Base-by-base conservation (phyloP, 64 coral and sea anemone species). In the Montipora sp. region DNA sequence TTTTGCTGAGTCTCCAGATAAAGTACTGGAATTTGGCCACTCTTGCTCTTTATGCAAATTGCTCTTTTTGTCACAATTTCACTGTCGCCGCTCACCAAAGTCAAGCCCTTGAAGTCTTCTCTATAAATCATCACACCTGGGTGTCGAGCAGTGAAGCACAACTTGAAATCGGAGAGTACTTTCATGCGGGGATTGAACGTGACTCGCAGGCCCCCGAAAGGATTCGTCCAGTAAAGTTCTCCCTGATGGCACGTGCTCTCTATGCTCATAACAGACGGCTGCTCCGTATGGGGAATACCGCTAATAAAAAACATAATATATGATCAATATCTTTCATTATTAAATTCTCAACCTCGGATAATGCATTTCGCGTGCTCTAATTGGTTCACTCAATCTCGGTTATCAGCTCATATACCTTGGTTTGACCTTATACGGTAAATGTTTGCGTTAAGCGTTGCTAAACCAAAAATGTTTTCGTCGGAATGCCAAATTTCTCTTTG, bases 1-100 rank as follows among this genome's bases (percentile, higher is more conserved):
- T 85, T 21, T 85, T 85, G 36, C 22, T 85, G 63, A 10, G 82
- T 85, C 68, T 85, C 82, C 65, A 85, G 36, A 16, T 85, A 85
- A 8, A 85, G 19, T 20, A 85, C 82, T 13, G 45, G 82, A 18
- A 45, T 5, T 47, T 49, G 82, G 7, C 15, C 82, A 3, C 44
- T 65, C n/a, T 47, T 50, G 45, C 65, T 72, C 82, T 71, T 85
- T 85, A 85, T 22, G 43, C 82, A 85, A 72, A 85, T 65, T 47
- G 82, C 63, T 48, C 18, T 70, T 72, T 68, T 51, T 85, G 82
- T 51, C 61, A 49, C 65, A 46, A 21, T 72, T 85, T 72, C 82
- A 45, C 19, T 51, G n/a, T 19, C 65, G 10, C 8, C 47, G 0
- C 36, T 22, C 82, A 85, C 10, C 61, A 85, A 85, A 50, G 63